Conservation (phyloP, 2,797 vertebrate genomes). For the Mycteria americana region DNA sequence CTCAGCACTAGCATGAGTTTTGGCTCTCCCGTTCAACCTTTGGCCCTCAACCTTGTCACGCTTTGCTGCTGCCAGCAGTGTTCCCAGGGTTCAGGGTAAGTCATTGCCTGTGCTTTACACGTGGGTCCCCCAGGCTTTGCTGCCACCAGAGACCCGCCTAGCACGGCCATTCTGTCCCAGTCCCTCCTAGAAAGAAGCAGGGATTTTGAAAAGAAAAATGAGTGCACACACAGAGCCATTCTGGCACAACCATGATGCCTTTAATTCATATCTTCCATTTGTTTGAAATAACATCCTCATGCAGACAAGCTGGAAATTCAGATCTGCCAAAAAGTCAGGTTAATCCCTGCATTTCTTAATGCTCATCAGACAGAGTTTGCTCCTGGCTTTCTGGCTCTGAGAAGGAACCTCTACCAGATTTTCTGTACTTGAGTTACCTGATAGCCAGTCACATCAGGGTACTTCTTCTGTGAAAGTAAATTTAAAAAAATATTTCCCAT, state of each 20-base stretch:
- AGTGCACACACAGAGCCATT: background rate
- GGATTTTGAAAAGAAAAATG: background rate
- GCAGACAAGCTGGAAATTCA: slow-evolving; percentile 15
- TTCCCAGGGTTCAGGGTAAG: background rate
- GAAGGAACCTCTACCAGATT: background rate
- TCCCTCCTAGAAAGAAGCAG: background rate
- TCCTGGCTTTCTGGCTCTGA: background rate
- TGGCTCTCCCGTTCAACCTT: background rate
- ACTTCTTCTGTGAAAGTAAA: background rate
- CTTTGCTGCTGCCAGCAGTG: background rate
- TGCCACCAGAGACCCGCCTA: background rate
- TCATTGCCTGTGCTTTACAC: background rate
- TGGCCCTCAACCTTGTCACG: background rate
- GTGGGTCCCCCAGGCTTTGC: background rate
- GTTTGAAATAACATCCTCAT: background rate
- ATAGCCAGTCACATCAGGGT: background rate
- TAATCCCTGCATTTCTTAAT: background rate
- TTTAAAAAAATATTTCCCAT: background rate
- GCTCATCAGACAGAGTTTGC: background rate
- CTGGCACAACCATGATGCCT: background rate
- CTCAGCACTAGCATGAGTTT: background rate
- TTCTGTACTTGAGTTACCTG: background rate
- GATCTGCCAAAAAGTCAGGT: slow-evolving; percentile 17
- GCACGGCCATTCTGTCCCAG: fast-evolving
- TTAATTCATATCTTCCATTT: background rate